Base-by-base conservation (phyloP, 2,797 vertebrate species). In the Myiotriccus ornatus region DNA sequence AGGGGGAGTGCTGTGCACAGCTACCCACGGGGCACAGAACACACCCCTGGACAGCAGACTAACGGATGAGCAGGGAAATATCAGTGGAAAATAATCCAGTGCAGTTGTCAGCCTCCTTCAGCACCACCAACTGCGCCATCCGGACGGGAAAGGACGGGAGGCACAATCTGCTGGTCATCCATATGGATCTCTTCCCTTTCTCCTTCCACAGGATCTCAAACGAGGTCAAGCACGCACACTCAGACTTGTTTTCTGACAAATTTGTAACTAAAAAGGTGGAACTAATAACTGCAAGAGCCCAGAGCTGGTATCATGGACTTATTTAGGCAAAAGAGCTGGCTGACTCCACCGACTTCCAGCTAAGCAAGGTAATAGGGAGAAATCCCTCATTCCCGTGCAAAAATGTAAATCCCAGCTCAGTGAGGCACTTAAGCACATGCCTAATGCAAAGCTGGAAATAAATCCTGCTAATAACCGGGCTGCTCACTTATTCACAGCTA, bases 211-310 rank as follows among this genome's bases (percentile, higher is more conserved):
- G 46, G 0, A 46, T 49, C 85, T 81, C 47, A 69, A 47, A 62
- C 4, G 5, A 85, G 87, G 94, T 81, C 94, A 96, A 64, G 80
- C 73, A 52, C 18, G 19, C 56, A 30, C 56, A 39, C 52, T 75
- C 64, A 7, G 13, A 21, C 53, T 34, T 17, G 39, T 60, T 80
- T 73, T 25, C 93, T 80, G 75, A 87, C 75, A 87, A 93, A 95
- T 73, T 75, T 43, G 49, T 77, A 87, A 49, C 90, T 84, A 87
- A 89, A 90, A 95, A 93, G 71, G 89, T 94, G 94, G 93, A 96
- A 97, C n/a, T 91, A 95, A 95, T 68, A 82, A 70, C 90, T 19
- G 18, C 2, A 32, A 39, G 81, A 95, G 90, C 56, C 6, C 2
- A 76, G 53, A 87, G 94, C 92, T 83, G 89, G 92, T 87, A 70